Percentiles rank a stretch among this genome's conserved stretches.
phyloP scores from a whole-genome alignment of 2,113 vertebrate genomes.

The Corvus moneduloides region DNA sequence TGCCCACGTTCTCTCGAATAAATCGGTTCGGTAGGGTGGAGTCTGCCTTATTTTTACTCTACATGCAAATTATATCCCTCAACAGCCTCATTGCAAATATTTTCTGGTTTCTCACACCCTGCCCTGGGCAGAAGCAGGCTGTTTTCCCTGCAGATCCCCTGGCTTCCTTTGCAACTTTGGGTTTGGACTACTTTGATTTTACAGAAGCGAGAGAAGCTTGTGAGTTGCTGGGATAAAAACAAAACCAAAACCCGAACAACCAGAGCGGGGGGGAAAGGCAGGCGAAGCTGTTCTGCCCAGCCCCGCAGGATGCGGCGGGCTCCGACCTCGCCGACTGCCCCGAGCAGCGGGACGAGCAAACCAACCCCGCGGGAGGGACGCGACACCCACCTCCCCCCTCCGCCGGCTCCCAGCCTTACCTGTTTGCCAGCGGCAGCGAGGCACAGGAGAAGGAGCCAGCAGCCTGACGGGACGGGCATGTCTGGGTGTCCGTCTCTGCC shows the following conservation, averaged over 20 bases:
- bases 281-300: neutral
- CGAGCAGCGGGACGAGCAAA: neutral
- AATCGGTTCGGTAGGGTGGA: constrained; percentile 15
- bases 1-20: neutral
- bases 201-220: neutral
- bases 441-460: constrained; percentile 35
- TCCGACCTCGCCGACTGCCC: neutral
- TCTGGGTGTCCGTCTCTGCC: constrained; percentile 5
- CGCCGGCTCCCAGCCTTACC: constrained; percentile 16
- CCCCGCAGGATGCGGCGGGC: neutral
- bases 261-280: neutral
- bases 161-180: neutral
- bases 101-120: constrained; percentile 35
- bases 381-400: neutral
- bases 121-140: neutral
- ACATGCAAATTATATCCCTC: constrained; percentile 43
- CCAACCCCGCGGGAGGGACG: neutral
- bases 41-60: constrained; percentile 27
- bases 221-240: neutral
- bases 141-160: neutral
- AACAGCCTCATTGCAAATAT: neutral
- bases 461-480: constrained; percentile 30
- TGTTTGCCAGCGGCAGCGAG: neutral
- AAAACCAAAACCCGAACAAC: neutral
- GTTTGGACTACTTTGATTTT: neutral